Percentiles rank a stretch among this genome's conserved stretches.
phyloP scores from a whole-genome alignment of 2,888 invertebrate genomes.

The Dolichopus griseipennis region DNA sequence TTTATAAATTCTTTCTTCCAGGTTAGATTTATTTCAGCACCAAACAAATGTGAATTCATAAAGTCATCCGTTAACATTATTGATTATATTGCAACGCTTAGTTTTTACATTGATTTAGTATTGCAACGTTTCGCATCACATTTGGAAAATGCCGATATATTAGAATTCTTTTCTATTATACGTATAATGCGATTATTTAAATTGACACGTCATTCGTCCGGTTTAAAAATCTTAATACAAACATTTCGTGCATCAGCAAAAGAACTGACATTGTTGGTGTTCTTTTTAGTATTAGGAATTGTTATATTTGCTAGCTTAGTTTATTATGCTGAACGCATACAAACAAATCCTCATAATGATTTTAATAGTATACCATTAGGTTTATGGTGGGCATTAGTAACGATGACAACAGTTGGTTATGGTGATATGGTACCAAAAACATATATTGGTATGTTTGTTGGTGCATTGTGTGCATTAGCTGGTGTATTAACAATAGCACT shows the following conservation, averaged over 20 bases:
- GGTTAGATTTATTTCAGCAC: conserved; percentile 84
- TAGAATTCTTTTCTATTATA: conserved; percentile 96
- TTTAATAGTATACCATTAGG: conserved; percentile 97
- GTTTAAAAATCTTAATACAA: conserved; percentile 96
- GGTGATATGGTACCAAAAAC: conserved; percentile 99
- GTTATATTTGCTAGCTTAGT: conserved; percentile 97
- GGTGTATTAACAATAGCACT: conserved; percentile 98
- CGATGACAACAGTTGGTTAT: conserved; percentile 98
- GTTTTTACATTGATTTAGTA: conserved; percentile 92
- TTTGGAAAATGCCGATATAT: conserved; percentile 87
- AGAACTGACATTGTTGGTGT: conserved; percentile 90
- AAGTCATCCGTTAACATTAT: conserved; percentile 97
- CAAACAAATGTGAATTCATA: conserved; percentile 89
- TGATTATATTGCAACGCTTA: conserved; percentile 96
- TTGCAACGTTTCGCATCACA: conserved; percentile 84
- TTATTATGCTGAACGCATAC: conserved; percentile 95
- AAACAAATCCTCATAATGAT: conserved; percentile 91
- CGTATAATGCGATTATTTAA: conserved; percentile 97
- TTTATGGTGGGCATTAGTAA: conserved; percentile 97
- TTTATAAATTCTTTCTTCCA: conserved; percentile 25
- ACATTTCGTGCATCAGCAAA: conserved; percentile 95
- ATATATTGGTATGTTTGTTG: conserved; percentile 97
- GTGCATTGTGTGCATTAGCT: conserved; percentile 93
- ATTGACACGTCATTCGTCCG: conserved; percentile 92
- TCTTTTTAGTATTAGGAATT: conserved; percentile 95